These are phyloP conservation scores for Oreochromis tanganicae DNA, from an alignment of 2,113 vertebrate genomes.

Conservation along the genomic window DNA sequence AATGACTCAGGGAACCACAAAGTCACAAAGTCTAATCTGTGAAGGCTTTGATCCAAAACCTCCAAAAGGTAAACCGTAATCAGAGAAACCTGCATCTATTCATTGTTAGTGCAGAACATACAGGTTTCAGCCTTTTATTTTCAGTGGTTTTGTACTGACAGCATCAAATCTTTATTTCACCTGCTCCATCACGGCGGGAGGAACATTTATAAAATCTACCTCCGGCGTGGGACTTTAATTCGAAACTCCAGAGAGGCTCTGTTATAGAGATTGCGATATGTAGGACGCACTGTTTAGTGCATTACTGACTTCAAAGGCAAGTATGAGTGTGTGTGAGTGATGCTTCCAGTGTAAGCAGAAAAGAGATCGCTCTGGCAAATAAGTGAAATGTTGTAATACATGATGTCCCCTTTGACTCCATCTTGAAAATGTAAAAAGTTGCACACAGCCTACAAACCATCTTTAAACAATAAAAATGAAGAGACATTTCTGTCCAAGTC, in stretches of 20 bases:
- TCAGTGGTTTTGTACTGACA: neutral
- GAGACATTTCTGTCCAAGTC: neutral
- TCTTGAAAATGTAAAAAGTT: constrained; percentile 39
- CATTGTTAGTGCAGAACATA: neutral
- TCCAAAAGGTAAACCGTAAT: neutral
- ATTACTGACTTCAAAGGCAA: neutral
- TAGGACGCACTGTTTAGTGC: constrained; percentile 7
- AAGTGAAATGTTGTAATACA: constrained; percentile 2
- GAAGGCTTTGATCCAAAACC: neutral
- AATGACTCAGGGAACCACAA: neutral
- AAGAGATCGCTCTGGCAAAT: neutral
- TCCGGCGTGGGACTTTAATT: neutral
- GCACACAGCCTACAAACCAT: constrained; percentile 40
- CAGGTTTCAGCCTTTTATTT: neutral
- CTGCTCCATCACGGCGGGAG: neutral
- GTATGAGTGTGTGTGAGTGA: neutral
- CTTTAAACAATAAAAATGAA: constrained; percentile 37
- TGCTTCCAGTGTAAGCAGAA: neutral
- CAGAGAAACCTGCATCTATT: neutral
- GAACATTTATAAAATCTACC: neutral
- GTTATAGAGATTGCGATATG: neutral
- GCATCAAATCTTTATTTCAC: neutral
- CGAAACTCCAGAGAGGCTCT: neutral
- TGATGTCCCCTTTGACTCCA: constrained; percentile 1
- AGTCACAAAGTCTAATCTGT: neutral